Conservation (phyloP, 1,140 invertebrate genomes). For the Caenorhabditis latens region DNA sequence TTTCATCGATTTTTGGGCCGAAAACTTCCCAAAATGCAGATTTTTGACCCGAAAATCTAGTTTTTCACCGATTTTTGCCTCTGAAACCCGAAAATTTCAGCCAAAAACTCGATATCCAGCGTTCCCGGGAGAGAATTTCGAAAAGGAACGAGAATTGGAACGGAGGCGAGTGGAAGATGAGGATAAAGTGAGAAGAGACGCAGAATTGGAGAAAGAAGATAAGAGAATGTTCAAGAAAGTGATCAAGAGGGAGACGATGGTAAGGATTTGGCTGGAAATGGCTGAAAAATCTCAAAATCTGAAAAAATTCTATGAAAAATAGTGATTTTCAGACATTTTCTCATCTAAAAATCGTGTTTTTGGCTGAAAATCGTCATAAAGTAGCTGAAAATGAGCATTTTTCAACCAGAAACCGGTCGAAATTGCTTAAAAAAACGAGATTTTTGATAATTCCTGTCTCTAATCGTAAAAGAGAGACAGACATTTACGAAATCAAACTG, state of each 20-base stretch:
- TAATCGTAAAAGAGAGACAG: too few relatives aligned
- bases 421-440: too few relatives aligned
- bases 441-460: too few relatives aligned
- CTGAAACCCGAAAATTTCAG: background rate
- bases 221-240: background rate
- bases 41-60: background rate
- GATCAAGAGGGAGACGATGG: background rate
- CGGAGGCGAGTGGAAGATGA: conserved; percentile 7
- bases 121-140: background rate
- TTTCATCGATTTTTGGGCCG: too few relatives aligned
- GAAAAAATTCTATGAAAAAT: too few relatives aligned
- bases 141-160: background rate
- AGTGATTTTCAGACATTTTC: too few relatives aligned
- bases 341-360: too few relatives aligned
- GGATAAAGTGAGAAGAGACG: background rate
- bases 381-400: background rate
- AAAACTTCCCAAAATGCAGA: background rate
- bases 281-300: too few relatives aligned
- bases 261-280: too few relatives aligned
- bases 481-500: too few relatives aligned
- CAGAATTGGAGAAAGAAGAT: background rate
- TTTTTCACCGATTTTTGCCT: background rate
- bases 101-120: conserved; percentile 17
- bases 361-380: background rate
- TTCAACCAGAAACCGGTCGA: background rate